Evolutionary conservation across 2,797 vertebrate genomes (phyloP), one percentile per base, ranked within the genome.

Genomic region (Apogon hyalosoma): DNA sequence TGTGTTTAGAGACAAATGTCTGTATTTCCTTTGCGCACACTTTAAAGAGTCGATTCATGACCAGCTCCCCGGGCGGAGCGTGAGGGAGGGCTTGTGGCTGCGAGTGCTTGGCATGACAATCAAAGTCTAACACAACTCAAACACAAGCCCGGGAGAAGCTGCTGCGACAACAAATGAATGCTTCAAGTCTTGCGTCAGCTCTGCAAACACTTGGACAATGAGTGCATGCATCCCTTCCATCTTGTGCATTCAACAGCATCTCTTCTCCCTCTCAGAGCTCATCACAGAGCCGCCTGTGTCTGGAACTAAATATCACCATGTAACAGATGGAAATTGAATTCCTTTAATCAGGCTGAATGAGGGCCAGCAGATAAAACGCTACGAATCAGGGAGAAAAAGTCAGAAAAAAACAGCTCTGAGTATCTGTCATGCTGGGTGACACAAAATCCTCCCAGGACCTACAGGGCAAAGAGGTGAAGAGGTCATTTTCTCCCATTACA

Each of bases 241-340:
- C 57, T 21, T 68, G 48, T 60, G 56, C 73, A 67, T 80, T 84
- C 66, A 73, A 60, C 57, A 69, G 75, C 69, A 48, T 53, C 65
- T 36, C 70, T 75, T 57, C 18, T 75, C 75, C 56, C 59, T 63
- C 59, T 74, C 63, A 18, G 42, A 72, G 63, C 77, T 79, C 82
- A 67, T 80, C 78, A 88, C 82, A 80, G 77, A 82, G 72, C 59
- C 39, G 41, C 75, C 69, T 84, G 84, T 88, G 87, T 89, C 72
- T 75, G 79, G 64, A 61, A 56, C 72, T 51, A 61, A 77, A 87
- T 71, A 86, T 82, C 77, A 54, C 63, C 51, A 54, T 0, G 72
- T 72, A 82, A 83, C 87, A 86, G 84, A 92, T 85, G 77, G 82
- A 88, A 87, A 88, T 85, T 69, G 64, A 82, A 84, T 87, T 87